phyloP scores from a whole-genome alignment of 1,140 invertebrate genomes.

The Bacillus rossius region DNA sequence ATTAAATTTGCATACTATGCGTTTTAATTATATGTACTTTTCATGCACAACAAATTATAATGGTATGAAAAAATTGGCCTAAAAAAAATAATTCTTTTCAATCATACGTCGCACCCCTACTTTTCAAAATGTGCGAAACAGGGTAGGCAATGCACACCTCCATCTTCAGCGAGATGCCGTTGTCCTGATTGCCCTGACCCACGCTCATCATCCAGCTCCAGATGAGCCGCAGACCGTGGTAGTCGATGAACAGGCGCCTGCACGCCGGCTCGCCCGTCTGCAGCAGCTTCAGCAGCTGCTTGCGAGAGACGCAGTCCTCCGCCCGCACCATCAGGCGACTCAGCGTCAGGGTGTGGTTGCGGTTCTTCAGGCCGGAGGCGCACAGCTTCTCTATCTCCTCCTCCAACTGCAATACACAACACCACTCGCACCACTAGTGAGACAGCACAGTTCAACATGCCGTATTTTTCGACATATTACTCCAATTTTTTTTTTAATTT shows the following conservation, averaged over 20 bases:
- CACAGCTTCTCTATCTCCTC: constrained; percentile 71
- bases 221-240: constrained; percentile 84
- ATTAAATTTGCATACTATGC: too few relatives aligned
- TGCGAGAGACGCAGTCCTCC: constrained; percentile 67
- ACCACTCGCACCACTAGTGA: too few relatives aligned
- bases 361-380: constrained; percentile 75
- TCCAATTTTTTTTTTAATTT: too few relatives aligned
- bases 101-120: too few relatives aligned
- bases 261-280: constrained; percentile 69
- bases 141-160: too few relatives aligned
- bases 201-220: constrained; percentile 88
- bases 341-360: constrained; percentile 79
- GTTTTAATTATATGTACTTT: too few relatives aligned
- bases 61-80: too few relatives aligned
- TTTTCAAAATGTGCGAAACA: too few relatives aligned
- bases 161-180: constrained; percentile 4
- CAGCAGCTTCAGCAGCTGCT: constrained; percentile 55
- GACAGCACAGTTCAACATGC: too few relatives aligned
- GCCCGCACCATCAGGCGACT: constrained; percentile 89
- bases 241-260: constrained; percentile 87
- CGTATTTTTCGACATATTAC: too few relatives aligned
- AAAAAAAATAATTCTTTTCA: too few relatives aligned
- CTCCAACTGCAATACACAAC: constrained; percentile 54
- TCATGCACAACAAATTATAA: too few relatives aligned
- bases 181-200: constrained; percentile 11